Conservation (phyloP, 1,140 invertebrate genomes). For the Cydia splendana region DNA sequence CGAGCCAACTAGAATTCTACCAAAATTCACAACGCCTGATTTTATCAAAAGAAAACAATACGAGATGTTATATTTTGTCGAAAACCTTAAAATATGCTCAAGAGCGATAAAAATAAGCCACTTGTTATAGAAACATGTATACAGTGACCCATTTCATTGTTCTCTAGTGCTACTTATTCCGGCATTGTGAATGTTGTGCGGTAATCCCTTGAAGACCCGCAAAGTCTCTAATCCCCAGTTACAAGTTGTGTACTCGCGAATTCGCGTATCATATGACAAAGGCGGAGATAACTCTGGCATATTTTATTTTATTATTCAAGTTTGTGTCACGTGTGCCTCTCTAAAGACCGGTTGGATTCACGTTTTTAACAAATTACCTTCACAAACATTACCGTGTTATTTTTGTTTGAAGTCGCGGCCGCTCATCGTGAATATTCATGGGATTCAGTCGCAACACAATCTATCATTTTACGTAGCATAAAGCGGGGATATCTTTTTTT, state of each 20-base stretch:
- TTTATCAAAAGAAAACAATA: too few relatives aligned
- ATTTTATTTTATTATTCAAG: slow-evolving; percentile 24
- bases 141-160: too few relatives aligned
- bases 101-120: too few relatives aligned
- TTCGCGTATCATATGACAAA: slow-evolving; percentile 17
- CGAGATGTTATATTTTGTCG: too few relatives aligned
- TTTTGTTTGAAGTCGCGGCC: not conserved
- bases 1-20: too few relatives aligned
- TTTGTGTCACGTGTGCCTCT: slow-evolving; percentile 13
- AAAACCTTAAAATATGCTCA: too few relatives aligned
- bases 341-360: slow-evolving; percentile 11
- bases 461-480: not conserved
- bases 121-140: too few relatives aligned
- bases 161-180: not conserved
- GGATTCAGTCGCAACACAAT: not conserved
- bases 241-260: slow-evolving; percentile 16
- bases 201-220: slow-evolving; percentile 25
- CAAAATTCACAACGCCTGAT: too few relatives aligned
- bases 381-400: slow-evolving; percentile 8
- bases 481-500: too few relatives aligned
- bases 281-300: slow-evolving; percentile 2
- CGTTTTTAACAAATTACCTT: slow-evolving; percentile 7
- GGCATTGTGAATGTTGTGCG: not conserved
- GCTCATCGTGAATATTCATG: not conserved
- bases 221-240: slow-evolving; percentile 9